Percentiles rank a stretch among this genome's conserved stretches.
Evolutionary conservation across 2,888 invertebrate species (phyloP).

Genomic region (Amaurobius ferox): DNA sequence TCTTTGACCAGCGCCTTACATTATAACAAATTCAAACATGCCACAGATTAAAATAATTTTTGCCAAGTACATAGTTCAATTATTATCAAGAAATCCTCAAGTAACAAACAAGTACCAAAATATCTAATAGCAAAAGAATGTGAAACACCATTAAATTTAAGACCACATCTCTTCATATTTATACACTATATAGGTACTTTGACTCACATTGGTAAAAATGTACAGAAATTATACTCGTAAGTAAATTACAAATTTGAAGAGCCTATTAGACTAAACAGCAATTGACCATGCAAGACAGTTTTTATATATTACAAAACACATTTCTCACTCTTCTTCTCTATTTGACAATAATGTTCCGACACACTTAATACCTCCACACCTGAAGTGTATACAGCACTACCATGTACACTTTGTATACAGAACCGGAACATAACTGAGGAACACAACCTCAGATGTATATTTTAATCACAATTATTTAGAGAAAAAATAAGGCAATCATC

Average conservation of each 20-base stretch:
- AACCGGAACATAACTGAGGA: not conserved
- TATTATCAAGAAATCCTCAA: not conserved
- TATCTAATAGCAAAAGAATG: not conserved
- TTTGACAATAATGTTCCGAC: not conserved
- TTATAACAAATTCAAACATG: too few species aligned
- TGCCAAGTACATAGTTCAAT: not conserved
- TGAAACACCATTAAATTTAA: not conserved
- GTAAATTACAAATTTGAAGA: constrained; percentile 68
- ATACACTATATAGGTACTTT: constrained; percentile 67
- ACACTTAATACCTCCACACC: constrained; percentile 34
- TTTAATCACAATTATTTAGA: not conserved
- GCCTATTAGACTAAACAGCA: constrained; percentile 67
- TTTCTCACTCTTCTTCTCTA: constrained; percentile 22
- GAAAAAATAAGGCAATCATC: not conserved
- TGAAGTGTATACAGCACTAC: constrained; percentile 36
- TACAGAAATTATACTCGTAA: constrained; percentile 63
- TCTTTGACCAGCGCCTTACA: too few species aligned
- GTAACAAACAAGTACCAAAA: constrained; percentile 17
- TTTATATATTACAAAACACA: constrained; percentile 56
- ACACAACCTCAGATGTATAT: not conserved
- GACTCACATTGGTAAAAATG: constrained; percentile 69
- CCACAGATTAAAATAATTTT: not conserved
- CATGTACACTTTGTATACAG: constrained; percentile 10
- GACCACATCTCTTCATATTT: constrained; percentile 27
- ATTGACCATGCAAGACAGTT: constrained; percentile 64